Evolutionary conservation across 2,113 vertebrate genomes (phyloP), one percentile per base, ranked within the genome.

Genomic region (Hyla sarda): DNA sequence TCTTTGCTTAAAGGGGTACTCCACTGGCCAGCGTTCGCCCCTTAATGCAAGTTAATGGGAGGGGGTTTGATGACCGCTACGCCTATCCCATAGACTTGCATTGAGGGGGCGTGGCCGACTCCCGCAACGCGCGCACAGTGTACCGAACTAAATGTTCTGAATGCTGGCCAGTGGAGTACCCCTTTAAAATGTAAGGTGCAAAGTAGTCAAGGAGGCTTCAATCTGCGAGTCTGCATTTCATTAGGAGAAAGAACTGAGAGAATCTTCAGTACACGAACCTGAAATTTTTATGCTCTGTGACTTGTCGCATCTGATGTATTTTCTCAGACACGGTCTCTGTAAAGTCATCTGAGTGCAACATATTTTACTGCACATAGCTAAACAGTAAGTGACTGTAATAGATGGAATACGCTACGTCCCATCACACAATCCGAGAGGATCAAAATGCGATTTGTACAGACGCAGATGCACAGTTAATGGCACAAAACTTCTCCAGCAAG

Each of bases 201-300:
- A 16, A 21, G 32, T 41, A 21, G 7, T 71, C 67, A 12, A 41
- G 34, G 67, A 71, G 6, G 19, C 67, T 23, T 41, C 67, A 71
- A 21, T 41, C 67, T 30, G 21, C 19, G 34, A 45, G 37, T 45
- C 6, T 74, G 41, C 23, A 74, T 78, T 54, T 78, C 73, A 28
- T 32, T 77, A 78, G 10, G 50, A 54, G 0, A 54, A 34, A 78
- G 23, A 78, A 34, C 30, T 11, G 17, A 30, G 25, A 56, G 10
- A 78, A 54, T 28, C 28, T 34, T 34, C 65, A 34, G 65, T 28
- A 37, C 30, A 28, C 56, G 75, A 78, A 78, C 75, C 75, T 79
- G 77, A 79, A 60, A 37, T 41, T 58, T 60, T 34, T 58, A 79
- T 34, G 74, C 74, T 77, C 48, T 52, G 77, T 58, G 77, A 79